phyloP scores from a whole-genome alignment of 2,113 vertebrate genomes.

The Cryptotis parvus region DNA sequence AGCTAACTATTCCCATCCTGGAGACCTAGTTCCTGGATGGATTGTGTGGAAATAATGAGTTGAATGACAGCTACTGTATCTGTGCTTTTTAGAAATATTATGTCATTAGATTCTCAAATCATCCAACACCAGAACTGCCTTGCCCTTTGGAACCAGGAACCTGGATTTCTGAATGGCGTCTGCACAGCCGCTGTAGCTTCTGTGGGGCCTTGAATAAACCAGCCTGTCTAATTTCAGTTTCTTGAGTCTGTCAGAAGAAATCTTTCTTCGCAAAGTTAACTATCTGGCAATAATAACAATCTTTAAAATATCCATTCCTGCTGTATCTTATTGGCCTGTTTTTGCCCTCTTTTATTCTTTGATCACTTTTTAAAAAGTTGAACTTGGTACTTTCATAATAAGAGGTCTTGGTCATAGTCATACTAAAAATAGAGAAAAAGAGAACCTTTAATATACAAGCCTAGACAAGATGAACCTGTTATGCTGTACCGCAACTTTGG shows the following conservation, averaged over 20 bases:
- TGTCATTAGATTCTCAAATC: slow-evolving; percentile 17
- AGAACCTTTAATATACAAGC: not conserved
- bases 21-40: not conserved
- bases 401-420: not conserved
- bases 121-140: not conserved
- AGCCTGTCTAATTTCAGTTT: not conserved
- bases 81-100: slow-evolving; percentile 27
- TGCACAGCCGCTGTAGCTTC: not conserved
- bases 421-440: slow-evolving; percentile 23
- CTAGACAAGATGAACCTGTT: not conserved
- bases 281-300: not conserved
- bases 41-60: slow-evolving; percentile 10
- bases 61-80: slow-evolving; percentile 19
- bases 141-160: not conserved
- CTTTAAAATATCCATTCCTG: not conserved
- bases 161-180: slow-evolving; percentile 43
- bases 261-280: not conserved
- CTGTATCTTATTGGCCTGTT: not conserved
- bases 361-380: not conserved
- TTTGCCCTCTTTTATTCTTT: slow-evolving; percentile 3
- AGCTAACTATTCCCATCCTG: not conserved
- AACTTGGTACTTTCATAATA: slow-evolving; percentile 3
- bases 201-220: not conserved
- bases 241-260: slow-evolving; percentile 2
- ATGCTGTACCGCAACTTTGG: not conserved